Percentiles rank a stretch among this genome's conserved stretches.
Conservation (phyloP, 2,888 invertebrate genomes). For the Arrhopalites spinosus region DNA sequence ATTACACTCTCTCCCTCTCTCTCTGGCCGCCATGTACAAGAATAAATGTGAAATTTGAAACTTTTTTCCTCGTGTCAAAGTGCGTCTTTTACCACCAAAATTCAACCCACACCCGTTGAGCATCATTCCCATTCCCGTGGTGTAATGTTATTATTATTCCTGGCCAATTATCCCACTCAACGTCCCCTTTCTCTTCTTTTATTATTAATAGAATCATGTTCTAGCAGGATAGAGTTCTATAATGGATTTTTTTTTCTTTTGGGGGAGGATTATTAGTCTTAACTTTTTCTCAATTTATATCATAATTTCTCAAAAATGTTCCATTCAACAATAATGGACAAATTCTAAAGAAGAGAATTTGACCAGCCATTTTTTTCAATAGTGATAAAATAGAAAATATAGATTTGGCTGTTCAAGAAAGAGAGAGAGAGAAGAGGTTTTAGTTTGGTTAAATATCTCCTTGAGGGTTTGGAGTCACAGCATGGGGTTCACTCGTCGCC, state of each 20-base stretch:
- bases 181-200: not conserved
- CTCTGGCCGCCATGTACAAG: not conserved
- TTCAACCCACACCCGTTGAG: not conserved
- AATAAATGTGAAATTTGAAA: not conserved
- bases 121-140: not conserved
- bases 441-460: conserved; percentile 23
- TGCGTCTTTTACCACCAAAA: not conserved
- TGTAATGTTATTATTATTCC: conserved; percentile 24
- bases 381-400: too few species aligned
- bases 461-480: not conserved
- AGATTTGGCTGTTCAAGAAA: not conserved
- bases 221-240: not conserved
- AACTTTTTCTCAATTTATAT: too few species aligned
- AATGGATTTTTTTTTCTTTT: conserved; percentile 22
- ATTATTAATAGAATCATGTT: not conserved
- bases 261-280: conserved; percentile 14
- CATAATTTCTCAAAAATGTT: too few species aligned
- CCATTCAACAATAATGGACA: too few species aligned
- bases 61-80: not conserved
- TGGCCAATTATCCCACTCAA: conserved; percentile 16
- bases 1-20: too few species aligned
- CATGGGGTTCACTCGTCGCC: conserved; percentile 23
- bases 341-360: too few species aligned
- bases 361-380: too few species aligned
- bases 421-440: not conserved